Percentiles rank a stretch among this genome's conserved stretches.
Evolutionary conservation across 92 coral and sea anemone genomes (phyloP).

Genomic region (Parazoanthus swiftii): DNA sequence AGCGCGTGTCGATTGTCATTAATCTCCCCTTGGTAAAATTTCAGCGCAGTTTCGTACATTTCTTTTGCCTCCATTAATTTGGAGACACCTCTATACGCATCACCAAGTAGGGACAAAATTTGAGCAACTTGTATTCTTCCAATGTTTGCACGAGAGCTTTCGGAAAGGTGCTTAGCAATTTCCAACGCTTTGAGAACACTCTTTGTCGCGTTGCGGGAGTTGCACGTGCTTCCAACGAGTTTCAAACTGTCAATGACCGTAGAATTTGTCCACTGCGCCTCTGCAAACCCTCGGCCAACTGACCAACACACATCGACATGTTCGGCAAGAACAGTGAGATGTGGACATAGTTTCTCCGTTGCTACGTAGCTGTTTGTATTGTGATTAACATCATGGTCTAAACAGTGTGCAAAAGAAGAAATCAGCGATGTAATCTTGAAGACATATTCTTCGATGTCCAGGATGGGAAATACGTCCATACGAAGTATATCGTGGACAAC

Average conservation of each 20-base stretch:
- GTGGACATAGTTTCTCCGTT: not conserved
- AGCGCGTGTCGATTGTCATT: not conserved
- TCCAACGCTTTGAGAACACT: constrained; percentile 27
- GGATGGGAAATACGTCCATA: not conserved
- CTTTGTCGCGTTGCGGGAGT: not conserved
- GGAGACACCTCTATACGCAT: constrained; percentile 19
- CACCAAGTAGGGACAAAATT: constrained; percentile 30
- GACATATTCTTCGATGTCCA: constrained; percentile 2
- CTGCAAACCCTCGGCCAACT: constrained; percentile 36
- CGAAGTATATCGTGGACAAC: not conserved
- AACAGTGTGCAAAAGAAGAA: not conserved
- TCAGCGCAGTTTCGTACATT: not conserved
- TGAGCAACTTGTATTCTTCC: constrained; percentile 13
- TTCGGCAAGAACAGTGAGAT: constrained; percentile 19
- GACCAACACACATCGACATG: constrained; percentile 33
- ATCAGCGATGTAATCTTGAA: not conserved
- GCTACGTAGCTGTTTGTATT: not conserved
- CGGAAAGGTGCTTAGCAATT: constrained; percentile 19
- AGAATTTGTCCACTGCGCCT: constrained; percentile 13
- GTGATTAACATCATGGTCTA: constrained; percentile 18
- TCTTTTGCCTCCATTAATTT: constrained; percentile 32
- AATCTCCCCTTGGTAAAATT: not conserved
- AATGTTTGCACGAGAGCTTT: not conserved
- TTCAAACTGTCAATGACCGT: constrained; percentile 14
- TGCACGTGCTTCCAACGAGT: constrained; percentile 21